Conservation (phyloP, 2,797 vertebrate species). For the Urosaurus nigricauda region DNA sequence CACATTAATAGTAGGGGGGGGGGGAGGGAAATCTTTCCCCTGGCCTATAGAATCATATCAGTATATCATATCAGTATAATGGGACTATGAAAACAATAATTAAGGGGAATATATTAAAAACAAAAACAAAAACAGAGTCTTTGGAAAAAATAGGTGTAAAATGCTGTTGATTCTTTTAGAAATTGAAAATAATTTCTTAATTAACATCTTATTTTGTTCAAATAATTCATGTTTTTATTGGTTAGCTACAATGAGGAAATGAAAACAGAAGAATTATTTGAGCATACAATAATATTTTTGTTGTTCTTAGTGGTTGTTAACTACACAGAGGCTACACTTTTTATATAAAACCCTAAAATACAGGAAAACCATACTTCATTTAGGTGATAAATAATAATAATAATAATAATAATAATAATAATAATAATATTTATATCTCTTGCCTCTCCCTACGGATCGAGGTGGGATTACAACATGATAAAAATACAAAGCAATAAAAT, state of each 20-base stretch:
- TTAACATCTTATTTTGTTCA: conserved; percentile 19
- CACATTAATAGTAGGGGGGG: not conserved
- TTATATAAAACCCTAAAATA: too few species aligned
- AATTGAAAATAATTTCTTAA: conserved; percentile 39
- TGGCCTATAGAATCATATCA: conserved; percentile 52
- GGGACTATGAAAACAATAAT: not conserved
- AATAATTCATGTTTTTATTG: conserved; percentile 43
- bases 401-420: too few species aligned
- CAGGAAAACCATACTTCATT: too few species aligned
- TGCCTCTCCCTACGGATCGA: too few species aligned
- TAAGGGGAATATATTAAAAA: not conserved
- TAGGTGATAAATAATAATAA: too few species aligned
- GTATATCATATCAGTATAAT: conserved; percentile 53
- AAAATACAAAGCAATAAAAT: too few species aligned
- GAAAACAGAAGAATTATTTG: too few species aligned
- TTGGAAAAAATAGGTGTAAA: conserved; percentile 36
- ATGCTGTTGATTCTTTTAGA: conserved; percentile 10
- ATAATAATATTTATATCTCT: too few species aligned
- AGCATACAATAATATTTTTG: too few species aligned
- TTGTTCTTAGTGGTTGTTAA: too few species aligned
- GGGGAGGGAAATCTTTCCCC: conserved; percentile 29
- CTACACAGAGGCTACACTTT: too few species aligned
- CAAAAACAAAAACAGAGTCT: not conserved
- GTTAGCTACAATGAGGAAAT: conserved; percentile 34
- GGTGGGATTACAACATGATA: too few species aligned